A percentile compares a stretch with the other conserved stretches of the same genome.
These are phyloP conservation scores for Phenacoccus solenopsis DNA, from an alignment of 1,140 invertebrate species.

Conservation along the genomic window DNA sequence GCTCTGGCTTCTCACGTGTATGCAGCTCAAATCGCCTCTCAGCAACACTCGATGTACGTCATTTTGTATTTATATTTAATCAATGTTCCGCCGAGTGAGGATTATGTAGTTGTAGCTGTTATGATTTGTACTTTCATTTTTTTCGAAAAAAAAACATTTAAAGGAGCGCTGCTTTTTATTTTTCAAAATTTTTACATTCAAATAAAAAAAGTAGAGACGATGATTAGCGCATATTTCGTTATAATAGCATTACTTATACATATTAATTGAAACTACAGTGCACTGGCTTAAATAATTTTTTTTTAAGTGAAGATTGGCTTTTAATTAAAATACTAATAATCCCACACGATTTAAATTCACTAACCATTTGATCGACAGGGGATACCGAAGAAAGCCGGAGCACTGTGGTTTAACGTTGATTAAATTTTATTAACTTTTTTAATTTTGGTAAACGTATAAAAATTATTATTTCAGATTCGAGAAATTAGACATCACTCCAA, in stretches of 20 bases:
- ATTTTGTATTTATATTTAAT: conserved; percentile 21
- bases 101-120: background rate
- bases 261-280: conserved; percentile 12
- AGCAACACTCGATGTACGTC: conserved; percentile 83
- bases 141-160: too few relatives aligned
- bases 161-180: too few relatives aligned
- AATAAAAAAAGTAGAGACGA: background rate
- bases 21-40: conserved; percentile 74
- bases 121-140: background rate
- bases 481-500: conserved; percentile 97
- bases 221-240: background rate
- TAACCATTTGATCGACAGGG: too few relatives aligned
- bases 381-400: background rate
- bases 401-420: conserved; percentile 7
- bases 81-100: background rate
- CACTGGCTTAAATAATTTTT: conserved; percentile 12
- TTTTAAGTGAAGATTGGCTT: too few relatives aligned
- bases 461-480: conserved; percentile 74
- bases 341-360: too few relatives aligned
- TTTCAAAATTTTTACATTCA: background rate
- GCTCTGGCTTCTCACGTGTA: conserved; percentile 91
- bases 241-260: background rate
- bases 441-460: conserved; percentile 19
- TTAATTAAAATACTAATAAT: too few relatives aligned
- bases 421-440: conserved; percentile 25